These are phyloP conservation scores for Antedon mediterranea DNA, from an alignment of 53 echinoderm and acorn worm species.

Conservation along the genomic window DNA sequence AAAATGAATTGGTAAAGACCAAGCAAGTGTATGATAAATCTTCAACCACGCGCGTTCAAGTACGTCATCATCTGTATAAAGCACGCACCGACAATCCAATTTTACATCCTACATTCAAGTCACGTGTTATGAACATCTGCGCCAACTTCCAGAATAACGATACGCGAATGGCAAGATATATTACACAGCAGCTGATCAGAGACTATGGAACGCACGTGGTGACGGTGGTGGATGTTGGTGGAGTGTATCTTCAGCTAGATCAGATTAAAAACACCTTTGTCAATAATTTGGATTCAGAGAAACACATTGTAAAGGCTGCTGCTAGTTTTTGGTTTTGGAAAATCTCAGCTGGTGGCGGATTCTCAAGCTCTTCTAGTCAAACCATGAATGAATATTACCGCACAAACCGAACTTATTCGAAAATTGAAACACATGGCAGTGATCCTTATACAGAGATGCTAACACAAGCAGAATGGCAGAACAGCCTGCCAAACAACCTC, in stretches of 20 bases:
- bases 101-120: constrained; percentile 2
- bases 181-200: constrained; percentile 20
- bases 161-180: constrained; percentile 17
- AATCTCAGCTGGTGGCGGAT: background rate
- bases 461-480: background rate
- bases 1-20: constrained; percentile 9
- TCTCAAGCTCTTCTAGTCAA: constrained; percentile 2
- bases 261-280: constrained; percentile 19
- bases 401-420: constrained; percentile 17
- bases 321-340: constrained; percentile 20
- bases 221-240: constrained; percentile 22
- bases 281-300: constrained; percentile 14
- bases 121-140: constrained; percentile 12
- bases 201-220: constrained; percentile 32
- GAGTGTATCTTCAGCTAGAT: constrained; percentile 8
- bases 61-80: background rate
- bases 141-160: constrained; percentile 18
- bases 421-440: background rate
- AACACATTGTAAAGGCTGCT: constrained; percentile 18
- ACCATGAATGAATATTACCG: constrained; percentile 17
- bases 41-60: constrained; percentile 26
- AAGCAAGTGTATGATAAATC: constrained; percentile 16
- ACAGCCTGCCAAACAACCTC: background rate
- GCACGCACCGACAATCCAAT: background rate
- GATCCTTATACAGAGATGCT: background rate